Evolutionary conservation across 1,140 invertebrate genomes (phyloP).

Genomic region (Chymomyza costata): DNA sequence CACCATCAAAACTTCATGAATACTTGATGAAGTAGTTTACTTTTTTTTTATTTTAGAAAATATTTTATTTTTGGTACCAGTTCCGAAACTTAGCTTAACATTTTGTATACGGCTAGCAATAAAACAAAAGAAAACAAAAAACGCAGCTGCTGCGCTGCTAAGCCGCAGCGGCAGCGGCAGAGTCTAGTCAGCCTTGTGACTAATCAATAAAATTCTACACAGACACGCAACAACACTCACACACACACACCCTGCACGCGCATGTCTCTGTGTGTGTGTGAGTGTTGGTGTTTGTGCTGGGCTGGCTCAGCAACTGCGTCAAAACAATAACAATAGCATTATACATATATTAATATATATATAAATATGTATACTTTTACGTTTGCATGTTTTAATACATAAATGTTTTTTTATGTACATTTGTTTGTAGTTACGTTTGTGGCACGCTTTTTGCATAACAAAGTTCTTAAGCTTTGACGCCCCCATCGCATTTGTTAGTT

Average conservation of each 20-base stretch:
- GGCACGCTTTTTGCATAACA: constrained; percentile 63
- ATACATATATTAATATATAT: too few species aligned
- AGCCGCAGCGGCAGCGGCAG: constrained; percentile 15
- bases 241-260: constrained; percentile 20
- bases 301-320: neutral
- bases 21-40: too few species aligned
- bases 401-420: too few species aligned
- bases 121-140: constrained; percentile 17
- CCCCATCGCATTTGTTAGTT: too few species aligned
- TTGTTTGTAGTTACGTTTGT: constrained; percentile 18
- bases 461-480: constrained; percentile 51
- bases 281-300: too few species aligned
- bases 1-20: too few species aligned
- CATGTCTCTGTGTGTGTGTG: constrained; percentile 18
- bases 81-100: too few species aligned
- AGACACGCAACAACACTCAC: constrained; percentile 13
- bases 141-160: constrained; percentile 37
- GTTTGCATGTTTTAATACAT: constrained; percentile 19
- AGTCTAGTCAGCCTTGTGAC: constrained; percentile 62
- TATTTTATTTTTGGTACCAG: too few species aligned
- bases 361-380: neutral
- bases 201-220: constrained; percentile 67
- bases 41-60: too few species aligned
- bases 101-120: too few species aligned
- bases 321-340: too few species aligned